Evolutionary conservation across 2,888 invertebrate species (phyloP), one percentile per base, ranked within the genome.

Genomic region (Lottia scabra): DNA sequence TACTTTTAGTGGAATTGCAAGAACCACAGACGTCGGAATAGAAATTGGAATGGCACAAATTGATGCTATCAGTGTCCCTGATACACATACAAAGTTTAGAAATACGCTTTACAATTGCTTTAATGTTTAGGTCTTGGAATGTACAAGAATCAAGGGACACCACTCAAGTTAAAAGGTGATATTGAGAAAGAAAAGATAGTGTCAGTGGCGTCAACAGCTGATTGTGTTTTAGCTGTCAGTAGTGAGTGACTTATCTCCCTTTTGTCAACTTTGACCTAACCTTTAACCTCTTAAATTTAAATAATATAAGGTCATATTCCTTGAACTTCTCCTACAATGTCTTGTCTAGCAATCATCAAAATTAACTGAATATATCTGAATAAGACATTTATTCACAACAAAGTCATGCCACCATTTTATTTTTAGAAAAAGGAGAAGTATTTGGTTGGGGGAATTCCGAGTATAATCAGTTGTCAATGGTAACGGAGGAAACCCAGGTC

Each of bases 361-460:
- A 6, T 6, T 10, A 38, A 38, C 10, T 30, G 6, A 30, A 4
- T 4, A 30, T 30, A 30, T 38, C 10, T 8, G 38, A 38, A 38
- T 38, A 6, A 8, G 38, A 38, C 38, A 30, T 30, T 30, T n/a
- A n/a, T n/a, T n/a, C n/a, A n/a, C n/a, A n/a, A n/a, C 30, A 4
- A 30, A 30, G 30, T 30, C 10, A 38, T n/a, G 38, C 38, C 1
- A 6, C 26, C 4, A 46, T 23, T 71, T 44, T 44, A 13, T 56
- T 68, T 71, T 78, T 81, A 94, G 95, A 96, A 78, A 93, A 93
- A 82, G 97, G 98, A 4, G 95, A 97, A 83, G 92, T 97, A 1
- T 98, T 97, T 90, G 98, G 97, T 0, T 99, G 98, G 98, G 98
- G 99, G 10, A 98, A 97, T 89, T 94, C 95, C 0, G 98, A 99